phyloP scores from a whole-genome alignment of 2,797 vertebrate genomes.

The Betta splendens region DNA sequence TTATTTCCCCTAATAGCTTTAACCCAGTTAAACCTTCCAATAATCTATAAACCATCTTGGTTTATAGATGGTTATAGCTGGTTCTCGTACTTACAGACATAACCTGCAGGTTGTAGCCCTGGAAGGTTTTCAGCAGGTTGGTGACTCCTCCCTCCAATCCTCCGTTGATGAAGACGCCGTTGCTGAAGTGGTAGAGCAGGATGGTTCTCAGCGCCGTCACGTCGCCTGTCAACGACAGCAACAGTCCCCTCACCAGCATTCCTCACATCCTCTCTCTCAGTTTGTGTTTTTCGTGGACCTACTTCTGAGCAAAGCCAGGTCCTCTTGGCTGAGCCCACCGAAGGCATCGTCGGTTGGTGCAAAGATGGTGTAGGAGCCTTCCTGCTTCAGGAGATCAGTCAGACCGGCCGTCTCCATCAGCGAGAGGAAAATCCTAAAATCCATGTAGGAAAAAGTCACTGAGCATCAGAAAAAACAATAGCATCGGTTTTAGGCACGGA shows the following conservation, averaged over 20 bases:
- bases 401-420: slow-evolving; percentile 90
- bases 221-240: slow-evolving; percentile 80
- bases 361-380: slow-evolving; percentile 92
- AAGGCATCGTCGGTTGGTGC: slow-evolving; percentile 95
- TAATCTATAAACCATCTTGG: no score
- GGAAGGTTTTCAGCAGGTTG: slow-evolving; percentile 91
- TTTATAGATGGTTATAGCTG: no score
- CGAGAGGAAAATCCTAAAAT: slow-evolving; percentile 89
- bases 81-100: slow-evolving; percentile 88
- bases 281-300: slow-evolving; percentile 59
- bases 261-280: background rate
- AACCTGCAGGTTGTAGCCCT: slow-evolving; percentile 91
- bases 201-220: slow-evolving; percentile 88
- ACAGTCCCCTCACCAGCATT: background rate
- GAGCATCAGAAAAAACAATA: background rate
- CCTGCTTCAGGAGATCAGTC: slow-evolving; percentile 84
- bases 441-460: no score
- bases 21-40: no score
- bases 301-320: slow-evolving; percentile 86
- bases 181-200: slow-evolving; percentile 93
- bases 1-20: no score
- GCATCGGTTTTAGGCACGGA: background rate
- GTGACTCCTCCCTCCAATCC: slow-evolving; percentile 94
- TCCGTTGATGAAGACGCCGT: slow-evolving; percentile 91
- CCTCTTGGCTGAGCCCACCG: slow-evolving; percentile 81